Conservation (phyloP, 1,140 invertebrate genomes). For the Brachionus plicatilis region DNA sequence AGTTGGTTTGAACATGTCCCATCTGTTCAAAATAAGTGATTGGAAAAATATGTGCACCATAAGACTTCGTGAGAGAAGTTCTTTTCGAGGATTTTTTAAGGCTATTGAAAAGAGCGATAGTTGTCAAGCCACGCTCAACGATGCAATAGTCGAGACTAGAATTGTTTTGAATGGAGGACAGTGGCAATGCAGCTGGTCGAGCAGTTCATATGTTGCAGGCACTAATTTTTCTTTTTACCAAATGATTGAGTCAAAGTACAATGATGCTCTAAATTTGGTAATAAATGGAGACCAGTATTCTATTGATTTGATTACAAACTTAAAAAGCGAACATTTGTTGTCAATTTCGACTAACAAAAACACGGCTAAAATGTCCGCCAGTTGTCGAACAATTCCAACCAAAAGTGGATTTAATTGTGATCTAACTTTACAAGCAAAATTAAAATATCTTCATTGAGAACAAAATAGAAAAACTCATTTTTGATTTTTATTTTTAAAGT, state of each 20-base stretch:
- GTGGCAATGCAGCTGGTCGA: constrained; percentile 9
- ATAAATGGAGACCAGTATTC: neutral
- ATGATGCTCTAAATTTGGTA: neutral
- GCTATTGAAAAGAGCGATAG: neutral
- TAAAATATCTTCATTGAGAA: constrained; percentile 1
- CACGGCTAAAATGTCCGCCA: neutral
- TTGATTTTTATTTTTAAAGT: neutral
- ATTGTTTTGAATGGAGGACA: neutral
- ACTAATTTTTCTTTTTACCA: neutral
- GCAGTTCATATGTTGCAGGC: neutral
- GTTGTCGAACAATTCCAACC: neutral
- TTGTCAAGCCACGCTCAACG: neutral
- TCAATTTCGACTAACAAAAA: neutral
- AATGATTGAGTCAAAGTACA: neutral
- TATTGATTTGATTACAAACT: neutral
- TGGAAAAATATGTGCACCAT: neutral
- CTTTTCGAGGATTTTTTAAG: neutral
- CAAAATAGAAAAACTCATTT: neutral
- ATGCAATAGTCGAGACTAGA: neutral
- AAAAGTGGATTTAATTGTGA: constrained; percentile 10
- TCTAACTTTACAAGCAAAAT: neutral
- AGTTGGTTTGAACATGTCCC: neutral
- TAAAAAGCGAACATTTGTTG: neutral
- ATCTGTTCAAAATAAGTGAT: neutral
- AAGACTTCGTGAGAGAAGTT: neutral